phyloP scores from a whole-genome alignment of 2,797 vertebrate genomes.

The Diglossa cyanea region DNA sequence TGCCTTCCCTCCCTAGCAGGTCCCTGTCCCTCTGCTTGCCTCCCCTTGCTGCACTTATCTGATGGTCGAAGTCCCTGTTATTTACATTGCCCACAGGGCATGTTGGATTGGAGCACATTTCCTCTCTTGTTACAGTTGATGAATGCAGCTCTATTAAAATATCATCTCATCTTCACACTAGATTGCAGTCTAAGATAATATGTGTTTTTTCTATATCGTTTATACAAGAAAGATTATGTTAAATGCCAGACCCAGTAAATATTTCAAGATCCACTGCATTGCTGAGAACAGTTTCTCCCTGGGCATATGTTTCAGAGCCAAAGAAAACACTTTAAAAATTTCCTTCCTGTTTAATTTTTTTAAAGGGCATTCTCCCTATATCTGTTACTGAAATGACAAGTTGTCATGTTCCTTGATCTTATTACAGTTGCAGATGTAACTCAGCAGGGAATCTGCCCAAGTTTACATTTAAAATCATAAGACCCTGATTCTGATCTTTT shows the following conservation, averaged over 20 bases:
- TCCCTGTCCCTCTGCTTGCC: background rate
- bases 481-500: constrained; percentile 7
- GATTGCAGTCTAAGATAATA: constrained; percentile 62
- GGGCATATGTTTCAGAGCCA: constrained; percentile 63
- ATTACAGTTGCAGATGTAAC: constrained; percentile 68
- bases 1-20: background rate
- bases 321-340: constrained; percentile 64
- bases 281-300: constrained; percentile 58
- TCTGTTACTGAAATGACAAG: constrained; percentile 64
- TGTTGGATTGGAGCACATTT: constrained; percentile 42
- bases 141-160: constrained; percentile 67
- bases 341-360: constrained; percentile 68
- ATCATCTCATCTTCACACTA: constrained; percentile 61
- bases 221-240: constrained; percentile 67
- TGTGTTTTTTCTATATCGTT: constrained; percentile 59
- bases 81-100: constrained; percentile 48
- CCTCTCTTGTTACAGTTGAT: constrained; percentile 49
- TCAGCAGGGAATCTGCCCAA: constrained; percentile 60
- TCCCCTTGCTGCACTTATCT: background rate
- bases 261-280: constrained; percentile 65
- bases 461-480: constrained; percentile 61
- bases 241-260: constrained; percentile 68
- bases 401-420: constrained; percentile 67
- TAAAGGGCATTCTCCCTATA: constrained; percentile 65
- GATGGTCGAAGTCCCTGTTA: constrained; percentile 13